Conservation (phyloP, 2,888 invertebrate genomes). For the Homarus gammarus region DNA sequence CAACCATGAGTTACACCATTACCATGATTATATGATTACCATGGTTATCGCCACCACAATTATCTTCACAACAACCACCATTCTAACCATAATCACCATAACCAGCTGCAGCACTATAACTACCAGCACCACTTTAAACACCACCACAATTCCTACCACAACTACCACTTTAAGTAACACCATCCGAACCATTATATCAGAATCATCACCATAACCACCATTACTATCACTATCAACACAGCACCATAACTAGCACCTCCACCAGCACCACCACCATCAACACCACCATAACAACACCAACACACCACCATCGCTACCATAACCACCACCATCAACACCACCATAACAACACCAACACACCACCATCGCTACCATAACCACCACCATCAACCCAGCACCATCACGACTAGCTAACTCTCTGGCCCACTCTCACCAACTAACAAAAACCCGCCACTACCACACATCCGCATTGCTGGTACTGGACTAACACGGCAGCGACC, state of each 20-base stretch:
- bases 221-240: background rate
- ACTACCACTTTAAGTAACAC: background rate
- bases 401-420: background rate
- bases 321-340: background rate
- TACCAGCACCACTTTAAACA: too few relatives aligned
- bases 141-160: background rate
- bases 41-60: background rate
- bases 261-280: too few relatives aligned
- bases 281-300: too few relatives aligned
- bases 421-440: background rate
- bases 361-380: too few relatives aligned
- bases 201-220: background rate
- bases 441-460: background rate
- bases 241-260: background rate
- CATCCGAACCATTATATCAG: background rate
- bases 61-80: background rate
- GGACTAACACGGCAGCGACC: background rate
- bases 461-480: background rate
- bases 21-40: background rate
- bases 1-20: too few relatives aligned
- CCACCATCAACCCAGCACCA: background rate
- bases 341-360: background rate
- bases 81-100: background rate
- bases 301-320: background rate
- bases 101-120: background rate